Conservation (phyloP, 2,113 vertebrate species). For the Thunnus thynnus region DNA sequence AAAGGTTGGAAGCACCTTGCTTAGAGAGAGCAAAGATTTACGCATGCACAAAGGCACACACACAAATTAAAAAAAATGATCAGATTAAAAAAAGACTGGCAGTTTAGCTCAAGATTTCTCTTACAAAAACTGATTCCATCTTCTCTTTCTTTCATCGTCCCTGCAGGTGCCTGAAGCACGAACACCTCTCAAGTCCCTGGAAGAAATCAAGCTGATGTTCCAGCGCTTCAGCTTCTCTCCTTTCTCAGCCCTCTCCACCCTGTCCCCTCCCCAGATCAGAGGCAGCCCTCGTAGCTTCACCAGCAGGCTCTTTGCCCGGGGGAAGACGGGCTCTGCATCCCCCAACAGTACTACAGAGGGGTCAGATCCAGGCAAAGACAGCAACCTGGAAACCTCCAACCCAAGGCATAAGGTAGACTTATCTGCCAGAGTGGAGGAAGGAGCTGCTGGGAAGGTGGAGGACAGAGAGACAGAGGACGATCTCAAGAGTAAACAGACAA, state of each 20-base stretch:
- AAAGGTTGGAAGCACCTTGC: too few relatives aligned
- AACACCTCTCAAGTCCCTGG: conserved; percentile 87
- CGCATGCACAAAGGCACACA: too few relatives aligned
- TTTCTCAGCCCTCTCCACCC: conserved; percentile 79
- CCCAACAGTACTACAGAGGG: not conserved
- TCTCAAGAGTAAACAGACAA: not conserved
- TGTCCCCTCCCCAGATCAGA: conserved; percentile 68
- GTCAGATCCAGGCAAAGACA: conserved; percentile 3
- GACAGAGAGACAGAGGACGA: conserved; percentile 2
- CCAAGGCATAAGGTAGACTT: not conserved
- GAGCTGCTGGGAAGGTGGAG: conserved; percentile 19
- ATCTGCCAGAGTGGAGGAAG: not conserved
- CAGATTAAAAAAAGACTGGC: too few relatives aligned
- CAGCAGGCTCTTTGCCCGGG: conserved; percentile 82
- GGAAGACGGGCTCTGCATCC: conserved; percentile 73
- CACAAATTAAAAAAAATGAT: too few relatives aligned
- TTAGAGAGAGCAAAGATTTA: too few relatives aligned
- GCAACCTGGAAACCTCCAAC: conserved; percentile 1
- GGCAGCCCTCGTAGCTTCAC: conserved; percentile 81
- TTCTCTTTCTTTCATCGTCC: not conserved
- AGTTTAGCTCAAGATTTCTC: not conserved
- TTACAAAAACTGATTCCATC: not conserved
- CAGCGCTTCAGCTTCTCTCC: conserved; percentile 88
- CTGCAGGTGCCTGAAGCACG: conserved; percentile 77
- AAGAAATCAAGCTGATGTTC: conserved; percentile 92